Evolutionary conservation across 2,888 invertebrate species (phyloP).

Genomic region (Drosophila helvetica): DNA sequence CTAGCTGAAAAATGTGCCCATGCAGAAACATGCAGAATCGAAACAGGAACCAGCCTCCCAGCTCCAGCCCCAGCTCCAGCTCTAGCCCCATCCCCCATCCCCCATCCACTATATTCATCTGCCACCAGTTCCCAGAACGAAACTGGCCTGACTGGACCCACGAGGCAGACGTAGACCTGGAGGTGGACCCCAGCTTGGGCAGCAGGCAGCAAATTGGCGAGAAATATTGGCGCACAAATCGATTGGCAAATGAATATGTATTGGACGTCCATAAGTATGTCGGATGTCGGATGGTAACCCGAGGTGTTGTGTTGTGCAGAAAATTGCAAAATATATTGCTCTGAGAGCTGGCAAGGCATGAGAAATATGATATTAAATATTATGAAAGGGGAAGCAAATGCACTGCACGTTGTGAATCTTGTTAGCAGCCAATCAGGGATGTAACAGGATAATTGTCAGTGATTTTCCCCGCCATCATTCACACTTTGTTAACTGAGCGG

Average conservation of each 20-base stretch:
- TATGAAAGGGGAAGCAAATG: constrained; percentile 43
- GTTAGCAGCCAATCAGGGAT: constrained; percentile 57
- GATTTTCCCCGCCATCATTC: constrained; percentile 39
- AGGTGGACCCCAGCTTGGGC: constrained; percentile 33
- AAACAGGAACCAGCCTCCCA: constrained; percentile 25
- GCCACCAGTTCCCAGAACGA: constrained; percentile 6
- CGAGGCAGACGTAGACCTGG: constrained; percentile 19
- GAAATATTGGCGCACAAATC: constrained; percentile 73
- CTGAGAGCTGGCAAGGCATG: constrained; percentile 41
- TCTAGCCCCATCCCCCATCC: constrained; percentile 8
- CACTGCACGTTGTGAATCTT: constrained; percentile 60
- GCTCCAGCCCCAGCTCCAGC: background rate
- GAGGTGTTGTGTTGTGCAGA: constrained; percentile 63
- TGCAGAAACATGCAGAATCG: constrained; percentile 19
- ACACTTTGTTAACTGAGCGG: constrained; percentile 43
- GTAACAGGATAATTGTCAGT: constrained; percentile 35
- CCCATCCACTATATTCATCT: background rate
- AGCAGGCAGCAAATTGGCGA: constrained; percentile 49
- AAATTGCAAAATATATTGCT: constrained; percentile 70
- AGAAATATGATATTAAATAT: constrained; percentile 56
- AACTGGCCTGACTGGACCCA: constrained; percentile 35
- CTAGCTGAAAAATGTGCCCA: constrained; percentile 49
- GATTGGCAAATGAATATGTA: constrained; percentile 78
- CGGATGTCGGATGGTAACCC: constrained; percentile 53
- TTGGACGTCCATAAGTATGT: constrained; percentile 44